A percentile compares a stretch with the other conserved stretches of the same genome.
Conservation (phyloP, 92 coral and sea anemone genomes). For the Pocillopora grandis region DNA sequence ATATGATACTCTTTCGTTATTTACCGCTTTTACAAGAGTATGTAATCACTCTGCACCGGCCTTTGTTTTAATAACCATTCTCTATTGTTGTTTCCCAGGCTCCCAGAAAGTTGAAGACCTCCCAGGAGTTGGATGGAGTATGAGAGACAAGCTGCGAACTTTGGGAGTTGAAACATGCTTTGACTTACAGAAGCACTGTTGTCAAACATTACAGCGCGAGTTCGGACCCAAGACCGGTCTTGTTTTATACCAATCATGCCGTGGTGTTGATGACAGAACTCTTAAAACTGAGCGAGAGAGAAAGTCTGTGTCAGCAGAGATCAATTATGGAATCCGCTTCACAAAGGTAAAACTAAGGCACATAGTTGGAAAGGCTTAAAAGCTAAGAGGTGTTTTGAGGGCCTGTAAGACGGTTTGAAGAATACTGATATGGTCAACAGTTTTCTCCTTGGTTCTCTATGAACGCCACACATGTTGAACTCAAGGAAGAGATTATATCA, state of each 20-base stretch:
- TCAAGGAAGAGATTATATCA: too few species aligned
- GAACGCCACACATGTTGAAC: not conserved
- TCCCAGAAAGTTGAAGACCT: constrained; percentile 84
- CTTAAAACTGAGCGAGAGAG: constrained; percentile 80
- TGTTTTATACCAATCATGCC: constrained; percentile 66
- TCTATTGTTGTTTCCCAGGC: constrained; percentile 37
- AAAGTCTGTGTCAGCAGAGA: constrained; percentile 96
- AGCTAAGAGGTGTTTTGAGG: not conserved
- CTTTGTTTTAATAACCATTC: too few species aligned
- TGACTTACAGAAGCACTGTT: constrained; percentile 80
- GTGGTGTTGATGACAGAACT: constrained; percentile 90
- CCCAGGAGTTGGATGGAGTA: constrained; percentile 92
- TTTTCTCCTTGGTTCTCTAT: not conserved
- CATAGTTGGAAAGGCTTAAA: not conserved
- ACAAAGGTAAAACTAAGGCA: constrained; percentile 57
- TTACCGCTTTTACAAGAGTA: too few species aligned
- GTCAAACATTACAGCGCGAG: constrained; percentile 75
- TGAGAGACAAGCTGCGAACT: constrained; percentile 71
- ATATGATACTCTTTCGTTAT: too few species aligned
- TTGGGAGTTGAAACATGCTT: constrained; percentile 71
- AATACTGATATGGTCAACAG: not conserved
- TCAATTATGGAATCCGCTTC: constrained; percentile 95
- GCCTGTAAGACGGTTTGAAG: not conserved
- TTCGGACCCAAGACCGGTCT: constrained; percentile 92
- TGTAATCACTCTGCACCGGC: too few species aligned